phyloP scores from a whole-genome alignment of 2,888 invertebrate genomes.

The Scaptomyza flava region DNA sequence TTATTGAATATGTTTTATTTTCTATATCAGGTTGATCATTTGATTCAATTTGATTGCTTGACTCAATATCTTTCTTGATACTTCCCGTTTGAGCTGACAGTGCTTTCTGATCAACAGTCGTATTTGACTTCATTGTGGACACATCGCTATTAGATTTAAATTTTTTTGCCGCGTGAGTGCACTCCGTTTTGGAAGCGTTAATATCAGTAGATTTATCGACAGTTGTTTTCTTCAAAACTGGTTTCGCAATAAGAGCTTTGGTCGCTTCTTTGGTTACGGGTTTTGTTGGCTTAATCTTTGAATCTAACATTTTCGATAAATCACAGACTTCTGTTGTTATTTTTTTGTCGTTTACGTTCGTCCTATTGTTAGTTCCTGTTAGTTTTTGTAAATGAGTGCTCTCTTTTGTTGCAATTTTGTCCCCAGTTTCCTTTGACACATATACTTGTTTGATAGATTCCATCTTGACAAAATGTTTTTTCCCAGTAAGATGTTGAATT shows the following conservation, averaged over 20 bases:
- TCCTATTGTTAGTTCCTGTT: neutral
- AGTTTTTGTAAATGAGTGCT: neutral
- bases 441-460: constrained; percentile 55
- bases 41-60: neutral
- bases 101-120: neutral
- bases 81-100: neutral
- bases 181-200: neutral
- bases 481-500: constrained; percentile 74
- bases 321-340: neutral
- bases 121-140: neutral
- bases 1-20: neutral
- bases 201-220: neutral
- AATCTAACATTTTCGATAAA: neutral
- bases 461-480: constrained; percentile 72
- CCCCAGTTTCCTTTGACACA: constrained; percentile 42
- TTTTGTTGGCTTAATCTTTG: neutral
- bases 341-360: neutral
- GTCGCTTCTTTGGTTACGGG: neutral
- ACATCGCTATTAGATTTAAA: neutral
- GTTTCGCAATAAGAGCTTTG: neutral
- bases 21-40: neutral
- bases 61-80: neutral
- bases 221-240: neutral
- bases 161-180: neutral
- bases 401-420: constrained; percentile 6